Evolutionary conservation across 2,797 vertebrate species (phyloP), one percentile per base, ranked within the genome.

Genomic region (Schizothorax lantsangensis): DNA sequence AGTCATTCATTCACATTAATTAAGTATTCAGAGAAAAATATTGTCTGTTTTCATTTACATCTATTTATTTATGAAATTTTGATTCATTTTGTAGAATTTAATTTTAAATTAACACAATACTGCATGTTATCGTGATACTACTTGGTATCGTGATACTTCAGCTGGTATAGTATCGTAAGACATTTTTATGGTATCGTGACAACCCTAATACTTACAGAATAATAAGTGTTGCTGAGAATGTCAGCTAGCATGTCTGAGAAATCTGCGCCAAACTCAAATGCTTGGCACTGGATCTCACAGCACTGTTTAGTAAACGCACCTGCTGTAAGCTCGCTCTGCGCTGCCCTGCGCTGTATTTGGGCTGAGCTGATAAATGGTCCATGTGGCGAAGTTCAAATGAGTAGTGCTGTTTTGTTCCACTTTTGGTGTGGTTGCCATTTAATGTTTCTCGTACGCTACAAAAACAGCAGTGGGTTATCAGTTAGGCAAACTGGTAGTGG

Each of bases 361-460:
- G 64, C 64, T 2, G 17, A 69, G 17, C 33, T 38, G 66, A 36
- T 69, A 38, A 69, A 69, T 38, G 17, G 66, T 69, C 66, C 17
- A 10, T 69, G 33, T 38, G 66, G 66, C 3, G 2, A 10, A 33
- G 4, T 36, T 69, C 33, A 69, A 19, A 69, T 36, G 33, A 21
- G 66, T 38, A 36, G 33, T 19, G 7, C 64, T 3, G 33, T 68
- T 68, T 36, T 3, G 1, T 68, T 68, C 33, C 33, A 36, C 66
- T 68, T 68, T 36, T 68, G 33, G 33, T 19, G 66, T 68, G 66
- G 66, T 68, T 68, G 66, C 15, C 64, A 19, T 68, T 68, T 66
- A 33, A 3, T 66, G 64, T 17, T 68, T 68, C 64, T 66, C 2
- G 5, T 66, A 66, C 1, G 26, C 64, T 19, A 68, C 64, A 68